A percentile compares a stretch with the other conserved stretches of the same genome.
Conservation (phyloP, 2,797 vertebrate genomes). For the Catostomus latipinnis region DNA sequence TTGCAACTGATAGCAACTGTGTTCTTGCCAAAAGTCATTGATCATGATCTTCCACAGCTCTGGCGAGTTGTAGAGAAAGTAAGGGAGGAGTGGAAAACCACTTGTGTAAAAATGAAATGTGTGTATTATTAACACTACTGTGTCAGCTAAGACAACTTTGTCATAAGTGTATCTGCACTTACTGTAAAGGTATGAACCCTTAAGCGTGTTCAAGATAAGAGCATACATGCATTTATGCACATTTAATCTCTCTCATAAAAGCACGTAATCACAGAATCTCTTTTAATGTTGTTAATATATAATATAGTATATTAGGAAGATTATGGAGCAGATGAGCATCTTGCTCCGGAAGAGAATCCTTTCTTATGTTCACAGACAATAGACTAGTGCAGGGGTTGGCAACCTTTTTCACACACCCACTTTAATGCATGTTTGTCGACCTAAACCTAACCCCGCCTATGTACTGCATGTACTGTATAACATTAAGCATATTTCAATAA, state of each 20-base stretch:
- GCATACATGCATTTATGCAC: neutral
- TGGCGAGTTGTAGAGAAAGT: neutral
- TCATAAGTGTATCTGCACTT: too few species aligned
- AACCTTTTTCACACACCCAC: too few species aligned
- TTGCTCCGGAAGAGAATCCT: neutral
- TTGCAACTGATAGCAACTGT: neutral
- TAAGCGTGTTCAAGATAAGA: constrained; percentile 1
- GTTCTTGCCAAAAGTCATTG: neutral
- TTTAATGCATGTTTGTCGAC: too few species aligned
- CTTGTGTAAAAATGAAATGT: neutral
- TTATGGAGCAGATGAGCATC: neutral
- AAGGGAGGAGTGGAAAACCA: neutral
- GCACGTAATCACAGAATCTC: constrained; percentile 18
- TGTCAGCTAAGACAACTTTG: too few species aligned
- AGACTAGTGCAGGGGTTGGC: too few species aligned
- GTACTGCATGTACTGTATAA: too few species aligned
- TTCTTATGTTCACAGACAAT: too few species aligned
- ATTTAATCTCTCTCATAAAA: too few species aligned
- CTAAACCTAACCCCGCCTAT: too few species aligned
- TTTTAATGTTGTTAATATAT: neutral
- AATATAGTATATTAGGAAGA: neutral
- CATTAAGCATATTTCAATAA: too few species aligned
- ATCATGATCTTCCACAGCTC: neutral
- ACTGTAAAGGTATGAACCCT: too few species aligned
- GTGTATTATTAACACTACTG: too few species aligned